Evolutionary conservation across 1,140 invertebrate genomes (phyloP).

Genomic region (Pogonus chalceus): DNA sequence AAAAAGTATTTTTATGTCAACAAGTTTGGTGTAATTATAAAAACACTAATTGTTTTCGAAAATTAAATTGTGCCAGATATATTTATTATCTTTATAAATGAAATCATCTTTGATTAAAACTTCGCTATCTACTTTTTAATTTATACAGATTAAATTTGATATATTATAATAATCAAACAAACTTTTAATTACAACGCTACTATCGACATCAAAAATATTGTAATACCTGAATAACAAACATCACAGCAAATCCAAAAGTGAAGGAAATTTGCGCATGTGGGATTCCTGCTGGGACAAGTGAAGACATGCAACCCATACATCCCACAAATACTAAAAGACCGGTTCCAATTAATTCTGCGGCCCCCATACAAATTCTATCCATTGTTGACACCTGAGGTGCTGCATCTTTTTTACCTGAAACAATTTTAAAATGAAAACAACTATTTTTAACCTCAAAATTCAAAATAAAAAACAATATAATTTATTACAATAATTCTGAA

Average conservation of each 20-base stretch:
- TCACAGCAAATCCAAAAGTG: conserved; percentile 58
- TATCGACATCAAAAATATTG: conserved; percentile 15
- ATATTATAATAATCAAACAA: no score
- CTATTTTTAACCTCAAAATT: background rate
- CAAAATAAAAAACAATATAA: no score
- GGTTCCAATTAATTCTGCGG: conserved; percentile 63
- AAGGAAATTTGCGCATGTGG: conserved; percentile 47
- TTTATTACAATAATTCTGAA: no score
- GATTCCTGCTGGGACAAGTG: conserved; percentile 27
- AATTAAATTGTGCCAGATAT: no score
- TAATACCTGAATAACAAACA: conserved; percentile 51
- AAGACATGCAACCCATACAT: conserved; percentile 50
- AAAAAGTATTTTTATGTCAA: no score
- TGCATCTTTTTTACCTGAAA: background rate
- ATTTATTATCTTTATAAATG: no score
- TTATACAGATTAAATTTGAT: no score
- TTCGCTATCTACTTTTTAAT: no score
- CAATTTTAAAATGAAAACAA: background rate
- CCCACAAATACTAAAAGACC: conserved; percentile 62
- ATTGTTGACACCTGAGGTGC: background rate
- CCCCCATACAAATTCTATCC: background rate
- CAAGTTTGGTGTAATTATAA: no score
- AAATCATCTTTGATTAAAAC: no score
- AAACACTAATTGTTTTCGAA: no score
- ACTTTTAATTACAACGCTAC: no score